phyloP scores from a whole-genome alignment of 2,797 vertebrate species.

The Vireo griseus region DNA sequence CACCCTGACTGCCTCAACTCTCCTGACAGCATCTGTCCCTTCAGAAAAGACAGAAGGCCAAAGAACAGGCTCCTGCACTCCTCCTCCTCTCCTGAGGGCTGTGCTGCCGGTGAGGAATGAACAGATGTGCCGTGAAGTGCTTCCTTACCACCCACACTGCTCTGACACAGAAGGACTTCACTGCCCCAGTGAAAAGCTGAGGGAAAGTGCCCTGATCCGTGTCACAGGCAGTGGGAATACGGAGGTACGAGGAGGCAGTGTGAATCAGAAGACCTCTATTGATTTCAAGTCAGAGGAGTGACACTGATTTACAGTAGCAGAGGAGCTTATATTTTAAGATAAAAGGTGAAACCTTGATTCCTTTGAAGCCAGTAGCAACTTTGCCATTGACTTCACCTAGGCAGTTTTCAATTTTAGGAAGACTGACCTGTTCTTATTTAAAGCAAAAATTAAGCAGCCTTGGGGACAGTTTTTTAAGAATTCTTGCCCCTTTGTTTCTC shows the following conservation, averaged over 20 bases:
- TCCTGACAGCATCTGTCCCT: not conserved
- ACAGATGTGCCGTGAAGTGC: fast-evolving
- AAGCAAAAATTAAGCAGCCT: not conserved
- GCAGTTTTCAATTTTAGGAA: not conserved
- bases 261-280: not conserved
- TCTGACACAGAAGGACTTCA: not conserved
- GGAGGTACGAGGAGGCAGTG: not conserved
- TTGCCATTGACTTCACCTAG: not conserved
- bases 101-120: fast-evolving
- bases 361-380: not conserved
- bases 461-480: not conserved
- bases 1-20: fast-evolving
- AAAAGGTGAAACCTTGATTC: not conserved
- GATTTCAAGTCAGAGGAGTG: not conserved
- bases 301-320: not conserved
- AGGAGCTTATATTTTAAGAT: not conserved
- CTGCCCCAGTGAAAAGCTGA: not conserved
- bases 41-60: not conserved
- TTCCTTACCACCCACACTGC: not conserved
- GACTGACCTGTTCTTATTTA: not conserved
- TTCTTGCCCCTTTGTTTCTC: not conserved
- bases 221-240: not conserved
- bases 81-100: not conserved
- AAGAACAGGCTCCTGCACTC: not conserved
- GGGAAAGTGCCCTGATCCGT: not conserved